Base-by-base conservation (phyloP, 1,140 invertebrate genomes). In the Cydia fagiglandana region DNA sequence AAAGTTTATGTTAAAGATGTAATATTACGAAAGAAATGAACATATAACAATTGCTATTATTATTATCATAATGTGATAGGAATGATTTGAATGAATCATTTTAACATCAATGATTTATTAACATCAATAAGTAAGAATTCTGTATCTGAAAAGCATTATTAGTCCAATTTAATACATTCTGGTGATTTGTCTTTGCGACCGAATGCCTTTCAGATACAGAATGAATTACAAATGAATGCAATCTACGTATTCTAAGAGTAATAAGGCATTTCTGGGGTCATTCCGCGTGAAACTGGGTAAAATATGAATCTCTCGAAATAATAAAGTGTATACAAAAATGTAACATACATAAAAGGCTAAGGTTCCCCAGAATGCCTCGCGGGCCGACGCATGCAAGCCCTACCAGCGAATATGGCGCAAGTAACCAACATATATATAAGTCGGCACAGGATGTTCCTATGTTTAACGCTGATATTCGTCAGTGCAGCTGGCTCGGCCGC, bases 71-170 rank as follows among this genome's bases (percentile, higher is more conserved):
- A 83, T 80, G 84, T 86, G 82, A 84, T 77, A 86, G 88, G 88
- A 91, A 91, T 91, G 89, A 90, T 90, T 85, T 80, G 79, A 86
- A 88, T 88, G 86, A 87, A 80, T 82, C 77, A 76, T 80, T 83
- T 79, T 76, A 83, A 83, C 79, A 80, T 82, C 73, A 76, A 82
- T 79, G 73, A 82, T 80, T 75, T 74, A 80, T 47, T 76, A n/a
- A n/a, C n/a, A n/a, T n/a, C 77, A 76, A 38, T 68, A 41, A 41
- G 34, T 70, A 70, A 70, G n/a, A 41, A 70, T 45, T 41, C 30
- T 38, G 6, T n/a, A 73, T n/a, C 73, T 80, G 80, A 85, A 84
- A 81, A 77, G 73, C 76, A 81, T 73, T 76, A 75, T 68, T 76
- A 75, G 79, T 79, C 82, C 78, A 77, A 50, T 61, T 79, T 30